Percentiles rank a stretch among this genome's conserved stretches.
Conservation (phyloP, 2,888 invertebrate genomes). For the Sepioteuthis lessoniana region DNA sequence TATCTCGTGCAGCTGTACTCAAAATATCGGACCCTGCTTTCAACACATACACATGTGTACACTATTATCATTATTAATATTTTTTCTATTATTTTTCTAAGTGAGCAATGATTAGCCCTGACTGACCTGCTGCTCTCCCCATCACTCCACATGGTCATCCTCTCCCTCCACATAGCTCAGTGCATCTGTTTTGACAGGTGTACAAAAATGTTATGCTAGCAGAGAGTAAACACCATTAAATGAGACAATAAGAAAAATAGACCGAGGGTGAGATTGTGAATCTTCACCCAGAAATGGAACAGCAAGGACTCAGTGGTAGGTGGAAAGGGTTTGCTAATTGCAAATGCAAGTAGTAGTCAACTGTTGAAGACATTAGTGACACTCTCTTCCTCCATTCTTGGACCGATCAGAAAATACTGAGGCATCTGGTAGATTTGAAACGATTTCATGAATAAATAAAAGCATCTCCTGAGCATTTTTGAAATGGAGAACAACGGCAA, state of each 20-base stretch:
- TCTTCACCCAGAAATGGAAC: too few relatives aligned
- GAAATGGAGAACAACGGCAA: too few relatives aligned
- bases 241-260: neutral
- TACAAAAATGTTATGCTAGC: neutral
- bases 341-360: too few relatives aligned
- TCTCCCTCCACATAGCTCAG: neutral
- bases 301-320: too few relatives aligned
- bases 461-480: too few relatives aligned
- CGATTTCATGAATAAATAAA: too few relatives aligned
- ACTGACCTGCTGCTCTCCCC: neutral
- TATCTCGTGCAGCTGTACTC: neutral
- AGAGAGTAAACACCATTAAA: conserved; percentile 2
- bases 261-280: too few relatives aligned
- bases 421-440: too few relatives aligned
- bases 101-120: neutral
- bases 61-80: neutral
- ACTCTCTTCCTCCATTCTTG: too few relatives aligned
- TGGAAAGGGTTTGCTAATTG: too few relatives aligned
- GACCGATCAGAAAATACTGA: too few relatives aligned
- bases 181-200: conserved; percentile 12
- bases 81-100: neutral
- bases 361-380: too few relatives aligned
- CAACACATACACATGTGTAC: neutral
- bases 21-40: neutral
- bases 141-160: neutral